Base-by-base conservation (phyloP, 2,797 vertebrate genomes). In the Dromococcyx pavoninus region DNA sequence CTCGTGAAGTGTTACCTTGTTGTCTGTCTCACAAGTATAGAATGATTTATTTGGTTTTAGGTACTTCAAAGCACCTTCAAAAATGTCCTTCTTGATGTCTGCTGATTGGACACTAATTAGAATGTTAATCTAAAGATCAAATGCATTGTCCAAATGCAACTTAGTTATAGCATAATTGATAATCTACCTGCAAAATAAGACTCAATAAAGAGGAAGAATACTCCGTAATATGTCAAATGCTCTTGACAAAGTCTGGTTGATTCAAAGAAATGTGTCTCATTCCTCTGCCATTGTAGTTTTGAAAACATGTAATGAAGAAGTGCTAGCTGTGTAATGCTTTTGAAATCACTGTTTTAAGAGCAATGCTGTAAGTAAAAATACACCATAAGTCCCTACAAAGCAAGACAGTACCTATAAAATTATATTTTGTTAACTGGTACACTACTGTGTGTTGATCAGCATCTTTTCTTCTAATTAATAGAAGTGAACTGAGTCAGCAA, bases 401-500 rank as follows among this genome's bases (percentile, higher is more conserved):
- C 72, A 86, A 21, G 4, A 37, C 87, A 21, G 19, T 87, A 58
- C 35, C 50, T 74, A 1, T 75, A 90, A 64, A 89, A 89, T 87
- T 53, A 51, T 17, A 5, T 70, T 87, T 53, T 4, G 1, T 11
- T 91, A 90, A 78, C 60, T 50, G 74, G 46, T 81, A 58, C 35
- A 28, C 66, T 86, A 7, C 83, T 74, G 46, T 91, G 67, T 81
- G 80, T 87, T 96, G 91, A 97, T 86, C 67, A 43, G 33, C 80
- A 92, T 89, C 61, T 94, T 93, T 84, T 86, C 54, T 86, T 83
- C 56, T 86, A 80, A n/a, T 96, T 98, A 95, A 96, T 93, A 99
- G 99, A 96, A 97, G 97, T 58, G 99, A 99, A 89, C 96, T 99
- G 95, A 98, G 91, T 96, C 98, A 98, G 66, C 99, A 99, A 86